A percentile compares a stretch with the other conserved stretches of the same genome.
These are phyloP conservation scores for Nudaria mundana DNA, from an alignment of 2,888 invertebrate genomes.

Conservation along the genomic window DNA sequence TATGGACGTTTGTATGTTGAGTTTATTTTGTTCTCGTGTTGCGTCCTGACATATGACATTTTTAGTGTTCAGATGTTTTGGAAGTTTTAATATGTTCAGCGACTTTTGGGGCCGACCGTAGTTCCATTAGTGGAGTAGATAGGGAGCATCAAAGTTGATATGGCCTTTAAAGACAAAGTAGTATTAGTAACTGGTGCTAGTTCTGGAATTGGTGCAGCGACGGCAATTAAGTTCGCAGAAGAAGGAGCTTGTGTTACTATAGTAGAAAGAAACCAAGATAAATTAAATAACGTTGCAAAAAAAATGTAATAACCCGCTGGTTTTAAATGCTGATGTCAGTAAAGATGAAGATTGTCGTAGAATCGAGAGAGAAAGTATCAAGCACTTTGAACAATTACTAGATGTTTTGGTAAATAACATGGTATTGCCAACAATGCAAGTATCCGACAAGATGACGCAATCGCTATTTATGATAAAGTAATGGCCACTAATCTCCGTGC, in stretches of 20 bases:
- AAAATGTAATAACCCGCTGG: slow-evolving; percentile 8
- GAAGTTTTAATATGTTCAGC: too few relatives aligned
- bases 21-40: too few relatives aligned
- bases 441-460: slow-evolving; percentile 4
- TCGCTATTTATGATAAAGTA: slow-evolving; percentile 6
- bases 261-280: slow-evolving; percentile 26
- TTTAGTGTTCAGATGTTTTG: too few relatives aligned
- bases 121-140: too few relatives aligned
- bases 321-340: slow-evolving; percentile 11
- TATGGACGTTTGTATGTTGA: too few relatives aligned
- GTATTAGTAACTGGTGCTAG: slow-evolving; percentile 37
- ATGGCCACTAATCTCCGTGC: slow-evolving; percentile 24
- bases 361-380: slow-evolving; percentile 9
- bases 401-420: slow-evolving; percentile 23
- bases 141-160: too few relatives aligned
- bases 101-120: too few relatives aligned
- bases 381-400: slow-evolving; percentile 13
- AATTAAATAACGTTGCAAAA: slow-evolving; percentile 13
- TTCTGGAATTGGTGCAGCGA: slow-evolving; percentile 25
- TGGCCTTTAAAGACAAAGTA: slow-evolving; percentile 36
- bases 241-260: slow-evolving; percentile 27
- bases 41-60: too few relatives aligned
- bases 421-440: slow-evolving; percentile 3
- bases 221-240: slow-evolving; percentile 21
- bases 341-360: slow-evolving; percentile 12